Evolutionary conservation across 2,797 vertebrate genomes (phyloP).

Genomic region (Nannoperca australis): DNA sequence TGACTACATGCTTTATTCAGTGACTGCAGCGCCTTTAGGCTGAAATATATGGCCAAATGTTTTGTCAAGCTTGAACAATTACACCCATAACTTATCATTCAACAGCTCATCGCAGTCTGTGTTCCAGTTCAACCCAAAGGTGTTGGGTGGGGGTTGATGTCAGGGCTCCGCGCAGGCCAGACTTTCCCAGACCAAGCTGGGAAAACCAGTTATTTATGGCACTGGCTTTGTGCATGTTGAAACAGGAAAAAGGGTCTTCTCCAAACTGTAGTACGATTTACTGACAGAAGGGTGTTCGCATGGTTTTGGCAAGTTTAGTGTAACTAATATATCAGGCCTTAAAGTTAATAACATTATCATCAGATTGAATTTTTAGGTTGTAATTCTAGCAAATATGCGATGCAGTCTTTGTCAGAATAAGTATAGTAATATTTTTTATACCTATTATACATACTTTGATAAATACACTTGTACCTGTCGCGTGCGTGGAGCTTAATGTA

Average conservation of each 20-base stretch:
- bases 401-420: background rate
- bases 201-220: background rate
- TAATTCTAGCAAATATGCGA: background rate
- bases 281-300: background rate
- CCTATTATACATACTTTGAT: background rate
- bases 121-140: slow-evolving; percentile 21
- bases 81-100: slow-evolving; percentile 3
- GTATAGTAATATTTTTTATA: background rate
- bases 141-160: slow-evolving; percentile 4
- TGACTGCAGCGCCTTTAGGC: background rate
- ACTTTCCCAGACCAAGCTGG: background rate
- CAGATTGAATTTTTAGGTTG: background rate
- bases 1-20: slow-evolving; percentile 7
- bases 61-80: background rate
- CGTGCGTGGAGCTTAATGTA: background rate
- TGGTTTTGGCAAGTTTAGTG: background rate
- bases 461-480: background rate
- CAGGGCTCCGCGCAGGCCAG: slow-evolving; percentile 1
- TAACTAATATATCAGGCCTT: background rate
- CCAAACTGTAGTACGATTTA: background rate
- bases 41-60: slow-evolving; percentile 5
- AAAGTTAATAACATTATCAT: background rate
- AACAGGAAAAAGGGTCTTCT: background rate
- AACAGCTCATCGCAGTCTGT: background rate
- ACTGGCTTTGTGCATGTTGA: slow-evolving; percentile 3